A percentile compares a stretch with the other conserved stretches of the same genome.
These are phyloP conservation scores for Sinocyclocheilus anshuiensis DNA, from an alignment of 2,113 vertebrate genomes.

Conservation along the genomic window DNA sequence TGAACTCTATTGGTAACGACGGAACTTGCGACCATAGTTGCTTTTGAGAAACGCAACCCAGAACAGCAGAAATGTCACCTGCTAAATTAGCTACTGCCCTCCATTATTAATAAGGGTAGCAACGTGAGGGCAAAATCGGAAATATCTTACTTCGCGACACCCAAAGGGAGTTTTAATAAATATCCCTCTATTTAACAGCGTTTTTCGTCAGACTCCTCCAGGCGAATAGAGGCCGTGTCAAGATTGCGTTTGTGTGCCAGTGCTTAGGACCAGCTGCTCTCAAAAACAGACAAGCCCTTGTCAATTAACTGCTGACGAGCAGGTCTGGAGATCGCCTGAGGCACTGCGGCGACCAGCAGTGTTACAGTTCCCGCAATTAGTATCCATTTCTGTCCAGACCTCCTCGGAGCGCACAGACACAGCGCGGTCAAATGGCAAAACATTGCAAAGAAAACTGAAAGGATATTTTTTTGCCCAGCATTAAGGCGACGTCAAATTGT, in stretches of 20 bases:
- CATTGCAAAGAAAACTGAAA: constrained; percentile 68
- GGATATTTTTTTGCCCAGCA: constrained; percentile 74
- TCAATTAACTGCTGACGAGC: constrained; percentile 99
- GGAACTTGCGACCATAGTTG: too few species aligned
- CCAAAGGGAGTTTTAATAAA: constrained; percentile 97
- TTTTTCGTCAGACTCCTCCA: constrained; percentile 83
- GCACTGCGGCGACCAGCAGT: constrained; percentile 85
- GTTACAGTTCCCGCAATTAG: constrained; percentile 97
- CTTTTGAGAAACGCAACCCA: not conserved
- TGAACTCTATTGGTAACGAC: too few species aligned
- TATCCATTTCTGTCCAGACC: constrained; percentile 93
- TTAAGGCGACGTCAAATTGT: constrained; percentile 63
- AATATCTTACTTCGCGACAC: constrained; percentile 88
- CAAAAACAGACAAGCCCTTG: constrained; percentile 99
- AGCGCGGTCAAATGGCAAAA: constrained; percentile 74
- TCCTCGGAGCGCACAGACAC: constrained; percentile 88
- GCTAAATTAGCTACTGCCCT: constrained; percentile 82
- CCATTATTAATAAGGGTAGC: constrained; percentile 84
- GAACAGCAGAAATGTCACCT: constrained; percentile 86
- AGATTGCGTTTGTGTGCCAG: constrained; percentile 96
- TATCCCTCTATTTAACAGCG: constrained; percentile 96
- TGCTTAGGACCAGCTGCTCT: constrained; percentile 97
- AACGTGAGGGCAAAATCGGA: constrained; percentile 79
- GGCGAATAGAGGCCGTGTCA: constrained; percentile 90
- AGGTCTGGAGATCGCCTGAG: constrained; percentile 87